Conservation (phyloP, 2,797 vertebrate species). For the Enteromius anoplus region DNA sequence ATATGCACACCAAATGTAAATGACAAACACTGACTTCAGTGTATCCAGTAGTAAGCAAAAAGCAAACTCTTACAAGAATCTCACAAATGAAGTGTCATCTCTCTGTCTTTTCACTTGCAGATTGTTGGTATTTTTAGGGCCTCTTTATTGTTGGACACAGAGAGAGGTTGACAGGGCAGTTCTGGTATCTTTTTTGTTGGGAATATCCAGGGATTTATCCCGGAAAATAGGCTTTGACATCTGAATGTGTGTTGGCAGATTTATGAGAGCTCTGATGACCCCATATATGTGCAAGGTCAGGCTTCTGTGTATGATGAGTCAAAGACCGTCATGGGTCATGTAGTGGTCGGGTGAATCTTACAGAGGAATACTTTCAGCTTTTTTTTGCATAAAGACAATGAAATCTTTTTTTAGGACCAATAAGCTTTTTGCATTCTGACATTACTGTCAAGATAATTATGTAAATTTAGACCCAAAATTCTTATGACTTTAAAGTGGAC, state of each 20-base stretch:
- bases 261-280: slow-evolving; percentile 38
- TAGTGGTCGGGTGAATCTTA: background rate
- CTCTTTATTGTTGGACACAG: slow-evolving; percentile 9
- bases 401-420: background rate
- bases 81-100: slow-evolving; percentile 26
- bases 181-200: background rate
- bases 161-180: slow-evolving; percentile 1
- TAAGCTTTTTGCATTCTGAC: background rate
- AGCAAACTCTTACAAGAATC: slow-evolving; percentile 5
- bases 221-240: slow-evolving; percentile 50
- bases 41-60: background rate
- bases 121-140: slow-evolving; percentile 39
- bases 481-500: background rate
- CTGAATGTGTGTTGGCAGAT: slow-evolving; percentile 43
- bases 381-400: background rate
- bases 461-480: background rate
- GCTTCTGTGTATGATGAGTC: background rate
- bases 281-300: slow-evolving; percentile 1
- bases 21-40: background rate
- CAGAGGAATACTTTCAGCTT: slow-evolving; percentile 7
- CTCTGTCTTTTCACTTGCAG: slow-evolving; percentile 16
- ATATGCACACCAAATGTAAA: slow-evolving; percentile 9
- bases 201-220: slow-evolving; percentile 29
- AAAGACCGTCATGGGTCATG: background rate
- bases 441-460: background rate